phyloP scores from a whole-genome alignment of 35 echinoderm and acorn worm genomes.

The Eucidaris tribuloides region DNA sequence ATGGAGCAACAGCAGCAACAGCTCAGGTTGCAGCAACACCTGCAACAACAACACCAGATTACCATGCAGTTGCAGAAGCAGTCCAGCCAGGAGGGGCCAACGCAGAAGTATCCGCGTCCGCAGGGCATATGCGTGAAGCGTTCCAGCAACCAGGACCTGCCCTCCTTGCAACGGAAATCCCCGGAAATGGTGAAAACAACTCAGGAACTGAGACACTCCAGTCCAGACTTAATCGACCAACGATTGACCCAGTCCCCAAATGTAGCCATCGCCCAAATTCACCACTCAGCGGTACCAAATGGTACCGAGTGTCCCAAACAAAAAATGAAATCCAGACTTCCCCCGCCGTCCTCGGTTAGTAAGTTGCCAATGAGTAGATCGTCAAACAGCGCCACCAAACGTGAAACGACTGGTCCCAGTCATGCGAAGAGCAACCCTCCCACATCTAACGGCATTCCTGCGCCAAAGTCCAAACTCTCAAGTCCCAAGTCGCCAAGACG shows the following conservation, averaged over 20 bases:
- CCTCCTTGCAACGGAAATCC: conserved; percentile 4
- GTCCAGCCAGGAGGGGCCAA: not conserved
- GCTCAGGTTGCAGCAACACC: not conserved
- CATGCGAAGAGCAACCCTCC: too few species aligned
- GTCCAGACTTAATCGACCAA: not conserved
- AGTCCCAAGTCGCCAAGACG: conserved; percentile 11
- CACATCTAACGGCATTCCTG: conserved; percentile 15
- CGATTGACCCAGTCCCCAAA: too few species aligned
- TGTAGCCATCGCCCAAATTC: too few species aligned
- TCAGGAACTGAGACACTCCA: conserved; percentile 24
- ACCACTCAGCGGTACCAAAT: too few species aligned
- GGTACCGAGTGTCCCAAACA: too few species aligned
- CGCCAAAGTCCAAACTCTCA: not conserved
- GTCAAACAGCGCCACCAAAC: too few species aligned
- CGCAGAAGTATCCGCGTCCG: not conserved
- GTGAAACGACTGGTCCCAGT: too few species aligned
- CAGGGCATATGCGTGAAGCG: not conserved
- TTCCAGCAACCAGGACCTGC: conserved; percentile 4
- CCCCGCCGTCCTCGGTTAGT: too few species aligned
- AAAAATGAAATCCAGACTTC: too few species aligned
- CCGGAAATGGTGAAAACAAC: conserved; percentile 4
- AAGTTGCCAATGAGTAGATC: too few species aligned
- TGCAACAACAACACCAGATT: not conserved
- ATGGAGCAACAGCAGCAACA: too few species aligned
- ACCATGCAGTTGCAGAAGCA: not conserved